Base-by-base conservation (phyloP, 1,140 invertebrate genomes). In the Sminthurinus signatus region DNA sequence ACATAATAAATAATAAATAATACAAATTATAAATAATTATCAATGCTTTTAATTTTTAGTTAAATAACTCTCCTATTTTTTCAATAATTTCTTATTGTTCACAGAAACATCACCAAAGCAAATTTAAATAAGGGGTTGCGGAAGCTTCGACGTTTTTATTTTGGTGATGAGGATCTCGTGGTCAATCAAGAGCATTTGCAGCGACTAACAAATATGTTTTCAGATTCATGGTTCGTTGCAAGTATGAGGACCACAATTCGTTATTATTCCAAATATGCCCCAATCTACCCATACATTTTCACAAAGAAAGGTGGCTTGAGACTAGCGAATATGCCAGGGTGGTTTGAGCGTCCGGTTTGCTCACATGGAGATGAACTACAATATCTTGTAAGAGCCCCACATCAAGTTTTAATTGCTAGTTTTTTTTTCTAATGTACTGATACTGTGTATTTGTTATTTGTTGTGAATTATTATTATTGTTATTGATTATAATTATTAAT, bases 331-430 rank as follows among this genome's bases (percentile, higher is more conserved):
- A 23, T 52, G 23, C 10, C 23, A 2, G 50, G 21, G 8, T 29
- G 5, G 15, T 27, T 52, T 25, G 23, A 52, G 4, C 21, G 50
- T 27, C 14, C 50, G 27, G 50, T 52, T 25, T 8, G 5, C 27
- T 52, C 50, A 14, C 50, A 52, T 23, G 50, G 50, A 52, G 50
- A 52, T n/a, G 50, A 52, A 3, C 50, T 52, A 5, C 50, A 28
- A 23, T 52, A 52, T 28, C 19, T 52, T 27, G 25, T 36, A 36
- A n/a, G n/a, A n/a, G n/a, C n/a, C n/a, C n/a, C n/a, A n/a, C n/a
- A n/a, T n/a, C n/a, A n/a, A n/a, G n/a, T n/a, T n/a, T n/a, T n/a
- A n/a, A n/a, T n/a, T n/a, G n/a, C n/a, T n/a, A n/a, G n/a, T n/a
- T n/a, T n/a, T n/a, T n/a, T n/a, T n/a, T n/a, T n/a, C n/a, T n/a